Base-by-base conservation (phyloP, 2,797 vertebrate species). In the Acanthurus leucopareius region DNA sequence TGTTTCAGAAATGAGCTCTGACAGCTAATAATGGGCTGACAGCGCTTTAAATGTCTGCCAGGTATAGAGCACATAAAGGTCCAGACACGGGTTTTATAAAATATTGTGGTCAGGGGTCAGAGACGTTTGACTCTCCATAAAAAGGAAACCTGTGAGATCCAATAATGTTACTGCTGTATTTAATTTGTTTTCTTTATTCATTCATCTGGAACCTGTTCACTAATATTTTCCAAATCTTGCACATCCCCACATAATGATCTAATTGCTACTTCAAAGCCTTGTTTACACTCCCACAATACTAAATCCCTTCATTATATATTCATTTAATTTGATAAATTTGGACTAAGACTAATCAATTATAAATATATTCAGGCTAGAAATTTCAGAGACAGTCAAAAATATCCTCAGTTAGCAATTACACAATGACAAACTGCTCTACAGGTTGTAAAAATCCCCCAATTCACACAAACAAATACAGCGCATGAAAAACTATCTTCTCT, bases 11-110 rank as follows among this genome's bases (percentile, higher is more conserved):
- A 86, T 42, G 0, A 74, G 54, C n/a, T 68, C 74, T 84, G 84
- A 83, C 83, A 68, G 79, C 73, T 84, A 86, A 82, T 82, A 84
- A 73, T 11, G 17, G 61, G 1, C 52, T 15, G 48, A 66, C 44
- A 10, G 40, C 44, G 69, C 54, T 63, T 17, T 69, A 38, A 49
- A 62, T 44, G 54, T 77, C 44, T 45, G 16, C 16, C 54, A 82
- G 74, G 72, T 61, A 35, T 28, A 20, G 15, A 59, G 22, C 17
- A 16, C 19, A 60, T 35, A 68, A 52, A 61, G 38, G 53, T 16
- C 42, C n/a, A n/a, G 7, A 35, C 22, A 10, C 8, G 5, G 2
- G 10, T 15, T 17, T 17, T 67, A 1, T 10, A 32, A 59, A 62
- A 69, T 22, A 32, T 25, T n/a, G 19, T 70, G 13, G 16, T 49